Evolutionary conservation across 2,888 invertebrate species (phyloP), one percentile per base, ranked within the genome.

Genomic region (Drosophila mayaguana): DNA sequence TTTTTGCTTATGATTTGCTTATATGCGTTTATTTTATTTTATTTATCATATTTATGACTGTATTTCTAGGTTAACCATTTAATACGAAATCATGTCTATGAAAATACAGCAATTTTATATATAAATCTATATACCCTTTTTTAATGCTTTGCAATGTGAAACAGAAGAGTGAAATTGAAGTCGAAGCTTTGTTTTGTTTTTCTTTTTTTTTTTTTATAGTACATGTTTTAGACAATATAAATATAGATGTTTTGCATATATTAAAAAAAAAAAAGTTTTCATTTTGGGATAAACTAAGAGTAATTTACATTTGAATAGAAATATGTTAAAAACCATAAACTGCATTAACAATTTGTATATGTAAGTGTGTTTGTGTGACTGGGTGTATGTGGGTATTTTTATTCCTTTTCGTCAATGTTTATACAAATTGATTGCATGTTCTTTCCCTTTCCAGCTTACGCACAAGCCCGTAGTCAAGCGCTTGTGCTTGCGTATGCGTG

Each of bases 51-150:
- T 16, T 59, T 59, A 46, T 62, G 72, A 74, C 53, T 76, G 83
- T 80, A 82, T 71, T 78, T 83, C 85, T 85, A 83, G 83, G 71
- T 80, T 83, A 85, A 85, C 82, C 82, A 85, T 81, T 84, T 80
- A 82, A 82, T 83, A 75, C 80, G 83, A 82, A 79, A 80, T 80
- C 82, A 82, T 82, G 78, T 63, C 57, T 83, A 78, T 83, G 86
- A 83, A 85, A 84, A 80, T 85, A 83, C 86, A 76, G 83, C 78
- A 5, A 7, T 18, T 42, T 43, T 80, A 71, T 65, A 60, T 74
- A 80, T 78, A 83, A 81, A 78, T 81, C 63, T 74, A 78, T 86
- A 83, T 81, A 86, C 72, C 79, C 75, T 75, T 79, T 48, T 48
- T 56, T 62, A 81, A 83, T 83, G 81, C 81, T 77, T 86, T 81